These are phyloP conservation scores for Trichomycterus rosablanca DNA, from an alignment of 2,113 vertebrate genomes.

Conservation along the genomic window DNA sequence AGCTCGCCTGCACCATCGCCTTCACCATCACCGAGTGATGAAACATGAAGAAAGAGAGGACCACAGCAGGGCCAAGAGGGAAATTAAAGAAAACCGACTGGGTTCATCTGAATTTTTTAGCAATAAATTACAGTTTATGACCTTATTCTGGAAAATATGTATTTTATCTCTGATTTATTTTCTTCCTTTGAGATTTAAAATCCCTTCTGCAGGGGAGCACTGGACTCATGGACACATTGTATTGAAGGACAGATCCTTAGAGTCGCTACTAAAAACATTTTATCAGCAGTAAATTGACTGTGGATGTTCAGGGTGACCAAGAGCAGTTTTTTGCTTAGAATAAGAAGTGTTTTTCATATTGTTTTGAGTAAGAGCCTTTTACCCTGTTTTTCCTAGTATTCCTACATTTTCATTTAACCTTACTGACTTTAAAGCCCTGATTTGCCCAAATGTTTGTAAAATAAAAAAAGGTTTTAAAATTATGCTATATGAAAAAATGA, in stretches of 20 bases:
- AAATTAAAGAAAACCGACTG: constrained; percentile 31
- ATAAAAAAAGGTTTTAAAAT: no score
- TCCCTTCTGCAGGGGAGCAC: not conserved
- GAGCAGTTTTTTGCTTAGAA: not conserved
- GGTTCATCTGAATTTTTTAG: constrained; percentile 28
- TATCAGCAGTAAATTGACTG: constrained; percentile 14
- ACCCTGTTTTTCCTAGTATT: no score
- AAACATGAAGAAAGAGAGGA: constrained; percentile 45
- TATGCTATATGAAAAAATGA: no score
- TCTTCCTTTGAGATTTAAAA: not conserved
- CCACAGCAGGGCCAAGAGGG: constrained; percentile 27
- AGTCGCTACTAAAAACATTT: constrained; percentile 6
- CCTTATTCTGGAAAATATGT: constrained; percentile 9
- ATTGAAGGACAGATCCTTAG: constrained; percentile 2
- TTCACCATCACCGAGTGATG: constrained; percentile 43
- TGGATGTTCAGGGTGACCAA: constrained; percentile 6
- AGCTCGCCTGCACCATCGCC: constrained; percentile 37
- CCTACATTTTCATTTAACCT: no score
- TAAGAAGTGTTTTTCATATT: no score
- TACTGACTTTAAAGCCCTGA: no score
- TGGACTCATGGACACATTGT: not conserved
- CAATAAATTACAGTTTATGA: constrained; percentile 30
- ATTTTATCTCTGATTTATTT: not conserved
- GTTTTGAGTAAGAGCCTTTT: no score
- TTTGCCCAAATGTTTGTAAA: no score